A percentile compares a stretch with the other conserved stretches of the same genome.
phyloP scores from a whole-genome alignment of 2,797 vertebrate species.

The Tragelaphus eurycerus region DNA sequence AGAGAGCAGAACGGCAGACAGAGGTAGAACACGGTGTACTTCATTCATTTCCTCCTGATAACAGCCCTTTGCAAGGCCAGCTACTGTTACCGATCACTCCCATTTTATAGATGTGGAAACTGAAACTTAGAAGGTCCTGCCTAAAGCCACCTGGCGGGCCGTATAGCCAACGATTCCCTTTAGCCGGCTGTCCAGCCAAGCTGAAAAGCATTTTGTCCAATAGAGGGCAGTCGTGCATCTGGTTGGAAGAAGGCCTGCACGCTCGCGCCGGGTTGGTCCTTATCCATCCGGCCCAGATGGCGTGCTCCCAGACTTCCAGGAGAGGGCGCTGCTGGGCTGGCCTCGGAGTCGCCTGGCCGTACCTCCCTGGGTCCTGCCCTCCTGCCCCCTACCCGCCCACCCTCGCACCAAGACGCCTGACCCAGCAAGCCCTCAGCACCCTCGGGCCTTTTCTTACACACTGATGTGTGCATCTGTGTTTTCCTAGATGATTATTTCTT shows the following conservation, averaged over 20 bases:
- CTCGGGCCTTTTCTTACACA: neutral
- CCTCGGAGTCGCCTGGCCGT: neutral
- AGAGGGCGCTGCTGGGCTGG: slow-evolving; percentile 39
- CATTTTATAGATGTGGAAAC: neutral
- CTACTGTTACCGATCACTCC: neutral
- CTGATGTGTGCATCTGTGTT: neutral
- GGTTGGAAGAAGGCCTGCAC: neutral
- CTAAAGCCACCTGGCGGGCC: neutral
- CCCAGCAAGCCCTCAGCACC: neutral
- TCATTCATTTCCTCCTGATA: neutral
- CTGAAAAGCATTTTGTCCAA: neutral
- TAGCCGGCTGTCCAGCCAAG: neutral
- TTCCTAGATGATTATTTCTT: neutral
- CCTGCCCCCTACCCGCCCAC: neutral
- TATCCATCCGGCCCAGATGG: neutral
- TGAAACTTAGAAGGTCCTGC: neutral
- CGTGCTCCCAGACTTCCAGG: neutral
- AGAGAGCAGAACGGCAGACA: neutral
- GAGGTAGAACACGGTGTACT: neutral
- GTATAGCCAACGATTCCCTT: fast-evolving
- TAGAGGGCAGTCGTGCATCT: slow-evolving; percentile 38
- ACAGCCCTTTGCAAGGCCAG: neutral
- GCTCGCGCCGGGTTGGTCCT: fast-evolving
- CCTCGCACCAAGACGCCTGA: neutral
- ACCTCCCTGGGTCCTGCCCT: fast-evolving